Evolutionary conservation across 2,888 invertebrate genomes (phyloP), one percentile per base, ranked within the genome.

Genomic region (Dryobotodes eremita): DNA sequence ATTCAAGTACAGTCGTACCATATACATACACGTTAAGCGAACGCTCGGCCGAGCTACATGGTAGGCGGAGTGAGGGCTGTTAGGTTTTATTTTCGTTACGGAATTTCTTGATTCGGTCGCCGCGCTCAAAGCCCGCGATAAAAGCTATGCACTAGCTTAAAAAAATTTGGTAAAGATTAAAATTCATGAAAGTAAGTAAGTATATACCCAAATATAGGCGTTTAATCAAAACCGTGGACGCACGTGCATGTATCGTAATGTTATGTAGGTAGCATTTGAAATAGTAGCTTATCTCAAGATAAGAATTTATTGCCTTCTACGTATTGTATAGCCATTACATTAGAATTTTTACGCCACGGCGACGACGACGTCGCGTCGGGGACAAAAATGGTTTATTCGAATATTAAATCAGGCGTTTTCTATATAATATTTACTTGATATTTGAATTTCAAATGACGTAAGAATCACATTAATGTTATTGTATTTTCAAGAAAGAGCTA

Each of bases 221-320:
- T 82, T 77, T 79, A 71, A 75, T 57, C 66, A 36, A 79, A 82
- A 59, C 70, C n/a, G 36, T 66, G 31, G 42, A 80, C 79, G 69
- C 88, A 82, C 71, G 78, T 82, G 82, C 78, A 74, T 71, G 74
- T 88, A 70, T 84, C 70, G 88, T 83, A 87, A 83, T 84, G 81
- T 79, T 71, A 82, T 83, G 80, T 82, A 79, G 84, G 84, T 71
- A 84, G 85, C 80, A 82, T 83, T 84, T 82, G 83, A 87, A 91
- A 90, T 90, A 89, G 89, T 86, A 85, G 90, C 91, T 93, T 93
- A 94, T 93, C 93, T 91, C 75, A 50, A 89, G 93, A 94, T 94
- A 94, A 93, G 89, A 88, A 91, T 92, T 94, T 93, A 93, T 92
- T 89, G 82, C 89, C 75, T 83, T 85, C 79, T 77, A 83, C 84